A percentile compares a stretch with the other conserved stretches of the same genome.
Evolutionary conservation across 2,797 vertebrate genomes (phyloP).

Genomic region (Euthynnus affinis): DNA sequence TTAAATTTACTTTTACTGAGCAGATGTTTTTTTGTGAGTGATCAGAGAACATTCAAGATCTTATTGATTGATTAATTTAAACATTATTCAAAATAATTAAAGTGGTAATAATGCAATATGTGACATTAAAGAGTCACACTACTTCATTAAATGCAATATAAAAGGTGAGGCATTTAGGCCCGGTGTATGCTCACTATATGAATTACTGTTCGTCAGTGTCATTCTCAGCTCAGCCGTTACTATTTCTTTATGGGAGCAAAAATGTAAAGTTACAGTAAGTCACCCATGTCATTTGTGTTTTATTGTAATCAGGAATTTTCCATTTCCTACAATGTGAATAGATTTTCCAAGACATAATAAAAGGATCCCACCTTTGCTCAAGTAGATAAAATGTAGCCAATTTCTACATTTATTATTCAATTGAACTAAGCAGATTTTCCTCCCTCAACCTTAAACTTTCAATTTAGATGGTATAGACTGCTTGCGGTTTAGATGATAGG

Average conservation of each 20-base stretch:
- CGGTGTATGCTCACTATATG: too few relatives aligned
- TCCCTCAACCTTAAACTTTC: conserved; percentile 9
- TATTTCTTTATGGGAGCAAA: neutral
- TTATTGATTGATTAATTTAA: conserved; percentile 11
- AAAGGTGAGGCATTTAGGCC: neutral
- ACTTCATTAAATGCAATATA: neutral
- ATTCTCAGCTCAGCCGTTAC: neutral
- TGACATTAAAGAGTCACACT: neutral
- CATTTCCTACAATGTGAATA: conserved; percentile 5
- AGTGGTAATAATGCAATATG: neutral
- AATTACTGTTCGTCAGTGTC: neutral
- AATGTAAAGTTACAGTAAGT: neutral
- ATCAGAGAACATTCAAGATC: conserved; percentile 41
- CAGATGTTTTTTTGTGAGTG: neutral
- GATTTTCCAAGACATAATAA: neutral
- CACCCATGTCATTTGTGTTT: neutral
- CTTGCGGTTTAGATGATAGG: conserved; percentile 7
- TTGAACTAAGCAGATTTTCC: conserved; percentile 25
- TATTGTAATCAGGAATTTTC: neutral
- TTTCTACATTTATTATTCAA: conserved; percentile 20
- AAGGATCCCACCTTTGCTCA: neutral
- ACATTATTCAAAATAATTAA: conserved; percentile 16
- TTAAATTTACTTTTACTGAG: neutral
- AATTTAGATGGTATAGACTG: conserved; percentile 11
- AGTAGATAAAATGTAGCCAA: conserved; percentile 19